Evolutionary conservation across 35 echinoderm and acorn worm genomes (phyloP), one percentile per base, ranked within the genome.

Genomic region (Ophioderma brevispina): DNA sequence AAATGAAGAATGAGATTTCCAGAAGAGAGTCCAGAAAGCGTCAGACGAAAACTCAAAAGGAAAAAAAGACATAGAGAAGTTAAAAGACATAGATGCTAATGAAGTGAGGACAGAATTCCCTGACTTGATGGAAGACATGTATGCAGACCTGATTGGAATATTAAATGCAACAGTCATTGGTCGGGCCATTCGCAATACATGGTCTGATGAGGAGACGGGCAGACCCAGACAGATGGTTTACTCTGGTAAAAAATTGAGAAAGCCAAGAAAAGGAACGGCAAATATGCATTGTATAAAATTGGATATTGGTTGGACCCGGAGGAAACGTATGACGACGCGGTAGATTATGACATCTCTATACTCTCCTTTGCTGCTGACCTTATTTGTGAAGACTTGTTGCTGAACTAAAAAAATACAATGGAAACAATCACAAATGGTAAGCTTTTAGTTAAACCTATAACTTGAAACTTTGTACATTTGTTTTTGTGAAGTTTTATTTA

Each of bases 231-330:
- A 87, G 37, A 87, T 43, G 1, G 18, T 78, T 0, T 88, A 88
- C 75, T 41, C 31, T 40, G 86, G 70, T 0, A 88, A 88, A 40
- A n/a, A n/a, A n/a, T n/a, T n/a, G 36, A 78, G n/a, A 75, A 88
- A 77, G 78, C 78, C 8, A 35, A 78, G 82, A 84, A 84, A 25
- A 84, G 13, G 31, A 82, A 39, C 41, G 46, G 46, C 30, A 42
- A 39, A 82, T 43, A 82, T 82, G 30, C 5, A 40, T 82, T 4
- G 37, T 82, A 82, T 43, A 82, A 43, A 31, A 43, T 82, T 43
- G 43, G 17, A 43, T 82, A 82, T 43, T 82, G 80, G 80, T 82
- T 32, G n/a, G 80, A 1, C 25, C n/a, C n/a, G n/a, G 80, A 82
- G 25, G 80, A 82, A 43, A 82, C 80, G 2, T 82, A 82, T 43